Percentiles rank a stretch among this genome's conserved stretches.
Conservation (phyloP, 1,140 invertebrate species). For the Drosophila nebulosa region DNA sequence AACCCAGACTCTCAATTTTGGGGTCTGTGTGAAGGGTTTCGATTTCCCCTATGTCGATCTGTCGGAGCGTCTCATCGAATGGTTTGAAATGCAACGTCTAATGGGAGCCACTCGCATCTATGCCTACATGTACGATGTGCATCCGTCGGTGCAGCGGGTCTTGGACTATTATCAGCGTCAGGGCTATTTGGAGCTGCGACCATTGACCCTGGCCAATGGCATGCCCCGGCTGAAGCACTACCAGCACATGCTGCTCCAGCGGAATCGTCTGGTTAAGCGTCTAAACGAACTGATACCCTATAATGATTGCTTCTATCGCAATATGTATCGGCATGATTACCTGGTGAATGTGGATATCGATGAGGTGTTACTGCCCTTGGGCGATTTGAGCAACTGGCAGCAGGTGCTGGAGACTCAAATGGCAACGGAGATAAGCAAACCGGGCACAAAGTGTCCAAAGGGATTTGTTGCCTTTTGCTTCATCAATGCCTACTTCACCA, state of each 20-base stretch:
- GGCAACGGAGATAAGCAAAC: background rate
- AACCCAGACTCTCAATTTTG: constrained; percentile 85
- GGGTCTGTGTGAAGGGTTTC: constrained; percentile 95
- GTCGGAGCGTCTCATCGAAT: constrained; percentile 93
- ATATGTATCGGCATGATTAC: constrained; percentile 89
- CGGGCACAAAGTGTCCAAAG: constrained; percentile 8
- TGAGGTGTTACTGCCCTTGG: constrained; percentile 87
- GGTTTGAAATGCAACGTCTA: constrained; percentile 93
- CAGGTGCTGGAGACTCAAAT: constrained; percentile 31
- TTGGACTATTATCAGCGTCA: constrained; percentile 81
- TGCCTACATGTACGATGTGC: constrained; percentile 93
- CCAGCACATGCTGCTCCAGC: constrained; percentile 86
- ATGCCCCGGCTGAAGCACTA: constrained; percentile 87
- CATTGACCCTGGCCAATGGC: constrained; percentile 87
- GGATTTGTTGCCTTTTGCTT: constrained; percentile 44
- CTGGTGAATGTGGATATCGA: constrained; percentile 89
- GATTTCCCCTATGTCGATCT: constrained; percentile 95
- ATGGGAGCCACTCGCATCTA: constrained; percentile 95
- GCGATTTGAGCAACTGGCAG: constrained; percentile 81
- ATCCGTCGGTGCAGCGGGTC: constrained; percentile 94
- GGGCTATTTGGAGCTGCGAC: constrained; percentile 84
- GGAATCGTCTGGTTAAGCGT: constrained; percentile 69
- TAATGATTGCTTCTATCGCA: constrained; percentile 91
- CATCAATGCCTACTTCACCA: constrained; percentile 58
- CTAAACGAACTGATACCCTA: constrained; percentile 92